Evolutionary conservation across 2,113 vertebrate species (phyloP), one percentile per base, ranked within the genome.

Genomic region (Peromyscus leucopus): DNA sequence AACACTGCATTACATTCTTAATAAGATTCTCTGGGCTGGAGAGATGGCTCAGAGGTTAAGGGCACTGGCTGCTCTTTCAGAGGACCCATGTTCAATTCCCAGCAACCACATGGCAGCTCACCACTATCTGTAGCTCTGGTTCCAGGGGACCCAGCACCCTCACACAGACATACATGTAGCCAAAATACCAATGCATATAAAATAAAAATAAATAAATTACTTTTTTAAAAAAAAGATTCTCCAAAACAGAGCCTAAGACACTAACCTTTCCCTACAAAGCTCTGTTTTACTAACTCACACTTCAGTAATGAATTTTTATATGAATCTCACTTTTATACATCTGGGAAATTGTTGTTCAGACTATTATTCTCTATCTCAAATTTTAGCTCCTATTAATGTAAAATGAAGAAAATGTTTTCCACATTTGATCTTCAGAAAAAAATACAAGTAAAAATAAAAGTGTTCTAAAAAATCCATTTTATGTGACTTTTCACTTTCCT

Each of bases 261-360:
- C 57, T 2, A 42, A 13, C 19, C n/a, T 83, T 72, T 83, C n/a
- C 42, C 15, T 84, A 42, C 9, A 92, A 72, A 61, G 5, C 4
- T 79, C 10, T 46, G 12, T 67, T 39, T 89, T 86, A 91, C 22
- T 86, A 26, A 94, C 48, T 91, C 87, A 57, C 36, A 59, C 7
- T 48, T 96, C 63, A 84, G 31, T 94, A 75, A 65, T 42, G 24
- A 89, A 42, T 63, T 91, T 95, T 90, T 63, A 55, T 61, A 3
- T 75, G 7, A 94, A 80, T 96, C 90, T 92, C 31, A 55, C 12
- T 85, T 92, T 90, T 74, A 16, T 28, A 63, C 94, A 93, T 84
- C 51, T 65, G 3, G 79, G 59, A 91, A 85, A 85, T n/a, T 26
- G 5, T 86, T 28, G 4, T 76, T 94, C 55, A 91, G 15, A 33